Conservation (phyloP, 1,140 invertebrate species). For the Aphelenchoides fujianensis region DNA sequence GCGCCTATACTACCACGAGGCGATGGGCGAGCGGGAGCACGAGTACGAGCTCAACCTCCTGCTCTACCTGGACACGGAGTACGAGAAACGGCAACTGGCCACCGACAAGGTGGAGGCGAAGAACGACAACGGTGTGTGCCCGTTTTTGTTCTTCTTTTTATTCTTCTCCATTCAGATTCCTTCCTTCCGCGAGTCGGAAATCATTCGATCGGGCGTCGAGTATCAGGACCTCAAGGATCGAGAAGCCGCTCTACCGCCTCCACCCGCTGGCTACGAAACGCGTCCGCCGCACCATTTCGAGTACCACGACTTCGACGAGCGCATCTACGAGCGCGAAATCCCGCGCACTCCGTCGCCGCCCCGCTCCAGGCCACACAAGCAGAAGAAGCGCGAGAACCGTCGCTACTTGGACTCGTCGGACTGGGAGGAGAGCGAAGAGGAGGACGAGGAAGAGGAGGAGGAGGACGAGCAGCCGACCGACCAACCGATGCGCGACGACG, state of each 20-base stretch:
- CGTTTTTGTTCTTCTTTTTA: background rate
- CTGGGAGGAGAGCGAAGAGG: conserved; percentile 1
- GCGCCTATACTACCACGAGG: conserved; percentile 4
- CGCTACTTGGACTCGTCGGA: conserved; percentile 11
- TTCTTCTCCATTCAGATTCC: background rate
- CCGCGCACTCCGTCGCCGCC: background rate
- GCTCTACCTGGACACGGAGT: conserved; percentile 12
- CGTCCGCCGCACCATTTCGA: background rate
- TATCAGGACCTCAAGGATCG: conserved; percentile 4
- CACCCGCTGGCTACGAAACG: too few relatives aligned
- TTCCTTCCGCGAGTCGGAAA: conserved; percentile 15
- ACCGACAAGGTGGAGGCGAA: conserved; percentile 17
- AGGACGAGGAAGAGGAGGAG: conserved; percentile 4
- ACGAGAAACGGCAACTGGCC: conserved; percentile 9
- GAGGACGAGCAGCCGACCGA: conserved; percentile 15
- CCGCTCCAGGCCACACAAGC: background rate
- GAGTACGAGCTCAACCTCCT: conserved; percentile 17
- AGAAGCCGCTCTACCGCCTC: background rate
- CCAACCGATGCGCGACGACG: background rate
- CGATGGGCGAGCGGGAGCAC: conserved; percentile 16
- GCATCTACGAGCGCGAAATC: conserved; percentile 1
- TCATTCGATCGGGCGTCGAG: conserved; percentile 3
- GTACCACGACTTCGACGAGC: conserved; percentile 17
- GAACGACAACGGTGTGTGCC: background rate
- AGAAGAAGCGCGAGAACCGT: conserved; percentile 11